Conservation (phyloP, 1,140 invertebrate species). For the Pseudomyrmex cubaensis region DNA sequence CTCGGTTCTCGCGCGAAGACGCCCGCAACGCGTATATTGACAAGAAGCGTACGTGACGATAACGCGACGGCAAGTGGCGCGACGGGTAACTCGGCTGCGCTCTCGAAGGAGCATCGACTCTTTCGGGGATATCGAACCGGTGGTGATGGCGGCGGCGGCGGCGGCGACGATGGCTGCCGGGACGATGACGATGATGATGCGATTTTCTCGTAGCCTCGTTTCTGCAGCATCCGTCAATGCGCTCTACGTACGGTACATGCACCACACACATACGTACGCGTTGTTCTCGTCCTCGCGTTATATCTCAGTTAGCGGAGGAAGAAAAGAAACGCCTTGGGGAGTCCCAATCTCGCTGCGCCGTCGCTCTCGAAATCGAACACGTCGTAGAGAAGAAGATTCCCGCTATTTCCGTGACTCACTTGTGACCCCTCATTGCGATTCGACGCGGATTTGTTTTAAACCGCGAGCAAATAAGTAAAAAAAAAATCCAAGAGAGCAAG, state of each 20-base stretch:
- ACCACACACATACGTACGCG: background rate
- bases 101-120: conserved; percentile 55
- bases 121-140: conserved; percentile 59
- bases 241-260: background rate
- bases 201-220: conserved; percentile 76
- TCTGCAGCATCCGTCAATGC: conserved; percentile 44
- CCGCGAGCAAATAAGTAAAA: background rate
- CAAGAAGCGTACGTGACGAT: conserved; percentile 65
- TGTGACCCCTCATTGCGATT: conserved; percentile 6
- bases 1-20: background rate
- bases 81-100: conserved; percentile 56
- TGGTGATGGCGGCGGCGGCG: conserved; percentile 58
- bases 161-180: conserved; percentile 52
- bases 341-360: too few relatives aligned
- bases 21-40: background rate
- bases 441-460: background rate
- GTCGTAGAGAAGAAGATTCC: background rate
- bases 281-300: conserved; percentile 49
- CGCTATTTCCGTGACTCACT: conserved; percentile 51
- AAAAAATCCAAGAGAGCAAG: background rate
- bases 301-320: too few relatives aligned
- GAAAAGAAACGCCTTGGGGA: background rate
- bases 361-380: conserved; percentile 40
- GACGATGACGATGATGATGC: conserved; percentile 61
- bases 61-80: conserved; percentile 68